A percentile compares a stretch with the other conserved stretches of the same genome.
phyloP scores from a whole-genome alignment of 2,888 invertebrate species.

The Aspidiotus rigidus region DNA sequence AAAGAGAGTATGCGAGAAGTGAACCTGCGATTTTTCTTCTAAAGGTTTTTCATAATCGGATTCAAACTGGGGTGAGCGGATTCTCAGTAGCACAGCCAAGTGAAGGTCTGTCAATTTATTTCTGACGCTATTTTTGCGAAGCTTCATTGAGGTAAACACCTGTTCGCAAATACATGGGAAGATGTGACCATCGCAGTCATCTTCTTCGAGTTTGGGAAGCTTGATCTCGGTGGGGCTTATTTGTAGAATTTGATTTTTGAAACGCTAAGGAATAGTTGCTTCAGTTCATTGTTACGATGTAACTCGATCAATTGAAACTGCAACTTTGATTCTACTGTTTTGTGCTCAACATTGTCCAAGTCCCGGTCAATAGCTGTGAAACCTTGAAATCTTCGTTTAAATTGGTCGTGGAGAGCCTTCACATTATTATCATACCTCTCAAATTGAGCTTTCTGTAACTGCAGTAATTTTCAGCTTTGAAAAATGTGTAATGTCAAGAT shows the following conservation, averaged over 20 bases:
- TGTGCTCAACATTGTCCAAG: slow-evolving; percentile 5
- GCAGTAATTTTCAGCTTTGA: slow-evolving; percentile 33
- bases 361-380: not conserved
- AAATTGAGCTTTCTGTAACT: slow-evolving; percentile 31
- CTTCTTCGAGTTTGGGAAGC: slow-evolving; percentile 1
- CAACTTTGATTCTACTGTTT: slow-evolving; percentile 5
- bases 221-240: not conserved
- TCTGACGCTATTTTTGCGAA: not conserved
- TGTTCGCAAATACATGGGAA: slow-evolving; percentile 7
- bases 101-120: not conserved
- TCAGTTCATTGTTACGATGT: not conserved
- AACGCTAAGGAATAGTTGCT: not conserved
- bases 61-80: not conserved
- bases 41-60: no score
- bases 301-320: not conserved
- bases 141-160: slow-evolving; percentile 6
- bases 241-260: not conserved
- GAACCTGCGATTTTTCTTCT: no score
- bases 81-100: not conserved
- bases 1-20: no score
- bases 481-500: slow-evolving; percentile 34
- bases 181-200: not conserved
- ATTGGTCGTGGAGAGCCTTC: slow-evolving; percentile 17
- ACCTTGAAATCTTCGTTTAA: not conserved
- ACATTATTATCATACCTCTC: slow-evolving; percentile 23